Percentiles rank a stretch among this genome's conserved stretches.
Evolutionary conservation across 2,113 vertebrate species (phyloP).

Genomic region (Eurypyga helias): DNA sequence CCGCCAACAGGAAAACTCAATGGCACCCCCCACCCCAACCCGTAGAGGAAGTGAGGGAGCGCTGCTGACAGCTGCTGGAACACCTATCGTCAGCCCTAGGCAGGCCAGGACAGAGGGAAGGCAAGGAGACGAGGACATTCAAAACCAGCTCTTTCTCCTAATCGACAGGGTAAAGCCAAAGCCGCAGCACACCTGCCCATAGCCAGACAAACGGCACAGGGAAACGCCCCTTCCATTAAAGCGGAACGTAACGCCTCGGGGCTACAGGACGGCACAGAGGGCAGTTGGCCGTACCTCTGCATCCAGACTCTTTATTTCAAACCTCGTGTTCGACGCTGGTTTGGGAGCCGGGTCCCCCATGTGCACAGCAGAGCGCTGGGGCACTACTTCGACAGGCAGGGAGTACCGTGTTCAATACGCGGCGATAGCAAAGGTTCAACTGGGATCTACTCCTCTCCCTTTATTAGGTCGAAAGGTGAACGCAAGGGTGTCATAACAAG

Average conservation of each 20-base stretch:
- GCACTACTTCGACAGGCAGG: too few relatives aligned
- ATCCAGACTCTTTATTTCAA: neutral
- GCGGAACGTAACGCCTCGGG: neutral
- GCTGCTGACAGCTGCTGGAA: neutral
- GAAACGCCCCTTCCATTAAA: neutral
- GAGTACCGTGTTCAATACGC: slow-evolving; percentile 49
- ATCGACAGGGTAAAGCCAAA: neutral
- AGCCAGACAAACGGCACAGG: neutral
- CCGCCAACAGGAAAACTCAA: neutral
- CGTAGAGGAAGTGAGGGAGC: neutral
- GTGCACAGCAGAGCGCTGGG: slow-evolving; percentile 44
- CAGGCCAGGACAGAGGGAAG: neutral
- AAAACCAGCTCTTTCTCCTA: slow-evolving; percentile 11
- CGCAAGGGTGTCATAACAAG: slow-evolving; percentile 60
- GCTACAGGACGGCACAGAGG: neutral
- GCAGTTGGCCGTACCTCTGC: neutral
- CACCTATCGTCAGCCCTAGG: neutral
- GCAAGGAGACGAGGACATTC: neutral
- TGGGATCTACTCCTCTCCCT: slow-evolving; percentile 62
- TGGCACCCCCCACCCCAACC: neutral
- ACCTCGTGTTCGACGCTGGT: neutral
- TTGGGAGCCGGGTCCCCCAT: neutral
- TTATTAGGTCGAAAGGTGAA: slow-evolving; percentile 61
- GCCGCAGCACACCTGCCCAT: neutral
- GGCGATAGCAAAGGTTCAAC: slow-evolving; percentile 42